A percentile compares a stretch with the other conserved stretches of the same genome.
Conservation (phyloP, 2,797 vertebrate species). For the Salarias fasciatus region DNA sequence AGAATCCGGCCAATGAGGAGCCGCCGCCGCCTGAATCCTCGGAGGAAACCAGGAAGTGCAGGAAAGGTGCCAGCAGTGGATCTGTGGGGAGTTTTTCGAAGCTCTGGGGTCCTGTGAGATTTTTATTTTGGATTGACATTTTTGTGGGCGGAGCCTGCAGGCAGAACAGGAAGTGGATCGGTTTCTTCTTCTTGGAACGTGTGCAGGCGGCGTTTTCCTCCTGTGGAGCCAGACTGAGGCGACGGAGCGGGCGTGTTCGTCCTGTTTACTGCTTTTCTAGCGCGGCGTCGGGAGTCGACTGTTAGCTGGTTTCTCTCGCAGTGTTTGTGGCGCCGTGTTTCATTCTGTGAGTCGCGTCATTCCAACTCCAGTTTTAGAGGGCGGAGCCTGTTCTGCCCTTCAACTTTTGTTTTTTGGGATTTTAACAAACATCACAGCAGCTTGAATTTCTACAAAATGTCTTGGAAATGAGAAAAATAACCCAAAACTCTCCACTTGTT, state of each 20-base stretch:
- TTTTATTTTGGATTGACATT: constrained; percentile 53
- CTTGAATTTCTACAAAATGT: no score
- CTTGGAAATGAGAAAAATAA: no score
- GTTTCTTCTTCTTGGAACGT: constrained; percentile 26
- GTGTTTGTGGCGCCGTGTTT: constrained; percentile 9
- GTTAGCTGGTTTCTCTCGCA: constrained; percentile 54
- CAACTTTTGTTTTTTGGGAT: no score
- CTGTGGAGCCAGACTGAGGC: no score
- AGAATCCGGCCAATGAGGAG: constrained; percentile 86
- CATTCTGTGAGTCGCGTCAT: not conserved
- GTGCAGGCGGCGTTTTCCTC: no score
- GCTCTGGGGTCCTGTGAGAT: constrained; percentile 31
- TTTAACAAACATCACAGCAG: no score
- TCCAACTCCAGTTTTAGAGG: no score
- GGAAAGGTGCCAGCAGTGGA: constrained; percentile 56
- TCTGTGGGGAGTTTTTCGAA: constrained; percentile 26
- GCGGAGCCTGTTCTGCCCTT: no score
- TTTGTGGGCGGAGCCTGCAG: constrained; percentile 41
- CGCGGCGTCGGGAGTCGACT: constrained; percentile 58
- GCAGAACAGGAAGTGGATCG: constrained; percentile 79
- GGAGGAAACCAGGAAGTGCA: constrained; percentile 20
- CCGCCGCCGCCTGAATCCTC: not conserved
- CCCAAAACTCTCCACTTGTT: no score
- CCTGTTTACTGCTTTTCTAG: constrained; percentile 28
- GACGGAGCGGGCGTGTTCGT: no score